Base-by-base conservation (phyloP, 2,113 vertebrate species). In the Gambusia holbrooki region DNA sequence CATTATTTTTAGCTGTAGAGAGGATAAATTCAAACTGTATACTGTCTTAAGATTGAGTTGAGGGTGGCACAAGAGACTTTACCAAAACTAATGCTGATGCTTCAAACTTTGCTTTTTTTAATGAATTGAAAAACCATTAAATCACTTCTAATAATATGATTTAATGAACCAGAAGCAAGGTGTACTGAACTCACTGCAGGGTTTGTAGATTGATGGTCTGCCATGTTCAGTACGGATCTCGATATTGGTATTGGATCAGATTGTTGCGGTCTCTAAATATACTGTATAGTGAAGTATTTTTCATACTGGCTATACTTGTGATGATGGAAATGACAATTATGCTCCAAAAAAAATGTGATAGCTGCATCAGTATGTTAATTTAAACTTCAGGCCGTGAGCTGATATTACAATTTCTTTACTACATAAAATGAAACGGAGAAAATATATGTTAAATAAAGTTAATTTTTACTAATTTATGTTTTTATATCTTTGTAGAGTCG, bases 401-500 rank as follows among this genome's bases (percentile, higher is more conserved):
- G 51, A 58, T 58, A 3, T 58, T n/a, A n/a, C 22, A 58, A 2
- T 58, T 58, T 58, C 8, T 10, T 58, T 58, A 58, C 7, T 25
- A 10, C 8, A 11, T 10, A 11, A 63, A 63, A 32, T 17, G 15
- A 40, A 37, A 40, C 3, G 42, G 12, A n/a, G 3, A n/a, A 15
- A 69, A 69, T 29, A 51, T 11, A 30, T 28, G 27, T 45, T 15
- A 15, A 40, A 13, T 40, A 40, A 42, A 12, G 35, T 37, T 37
- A 2, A 37, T 37, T 11, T 58, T 58, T 58, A n/a, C 19, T 3
- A 9, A 29, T 19, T 22, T 71, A 27, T 71, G 35, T 12, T 27
- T 4, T 28, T 73, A 64, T 29, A 2, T 79, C 14, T 68, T 33
- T 81, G 15, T 28, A 82, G 79, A 66, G 78, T 86, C 67, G 69